A percentile compares a stretch with the other conserved stretches of the same genome.
Evolutionary conservation across 2,888 invertebrate species (phyloP).

Genomic region (Lasioglossum zephyrum): DNA sequence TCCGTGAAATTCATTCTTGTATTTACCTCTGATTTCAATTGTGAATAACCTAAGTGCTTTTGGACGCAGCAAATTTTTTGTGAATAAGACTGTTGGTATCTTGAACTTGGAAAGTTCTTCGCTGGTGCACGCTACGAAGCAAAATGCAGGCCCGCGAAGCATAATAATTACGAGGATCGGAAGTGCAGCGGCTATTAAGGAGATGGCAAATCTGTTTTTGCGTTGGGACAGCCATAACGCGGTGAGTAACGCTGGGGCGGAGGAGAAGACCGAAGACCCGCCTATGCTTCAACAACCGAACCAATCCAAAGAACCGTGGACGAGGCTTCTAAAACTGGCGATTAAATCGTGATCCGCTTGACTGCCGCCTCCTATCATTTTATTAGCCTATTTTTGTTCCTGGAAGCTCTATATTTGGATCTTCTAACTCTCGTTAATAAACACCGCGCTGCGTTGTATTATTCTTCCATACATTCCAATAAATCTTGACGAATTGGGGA

Average conservation of each 20-base stretch:
- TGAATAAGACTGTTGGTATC: no score
- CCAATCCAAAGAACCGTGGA: conserved; percentile 73
- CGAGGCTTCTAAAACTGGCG: conserved; percentile 59
- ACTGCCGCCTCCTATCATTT: neutral
- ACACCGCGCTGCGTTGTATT: neutral
- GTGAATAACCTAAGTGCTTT: neutral
- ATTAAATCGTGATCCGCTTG: conserved; percentile 59
- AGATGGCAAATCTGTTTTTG: conserved; percentile 66
- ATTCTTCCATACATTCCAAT: neutral
- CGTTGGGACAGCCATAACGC: conserved; percentile 78
- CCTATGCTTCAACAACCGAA: conserved; percentile 73
- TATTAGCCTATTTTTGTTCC: neutral
- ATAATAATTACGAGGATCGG: conserved; percentile 63
- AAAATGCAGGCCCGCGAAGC: conserved; percentile 22
- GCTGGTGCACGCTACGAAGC: neutral
- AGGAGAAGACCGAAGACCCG: conserved; percentile 76
- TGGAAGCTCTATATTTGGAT: neutral
- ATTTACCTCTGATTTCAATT: neutral
- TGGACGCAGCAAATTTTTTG: no score
- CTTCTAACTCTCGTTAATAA: neutral
- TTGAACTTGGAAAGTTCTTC: no score
- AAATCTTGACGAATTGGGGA: neutral
- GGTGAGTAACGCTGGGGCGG: conserved; percentile 77
- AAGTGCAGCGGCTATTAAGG: conserved; percentile 56
- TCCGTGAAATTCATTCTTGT: neutral